These are phyloP conservation scores for Myathropa florea DNA, from an alignment of 2,888 invertebrate species.

Conservation along the genomic window DNA sequence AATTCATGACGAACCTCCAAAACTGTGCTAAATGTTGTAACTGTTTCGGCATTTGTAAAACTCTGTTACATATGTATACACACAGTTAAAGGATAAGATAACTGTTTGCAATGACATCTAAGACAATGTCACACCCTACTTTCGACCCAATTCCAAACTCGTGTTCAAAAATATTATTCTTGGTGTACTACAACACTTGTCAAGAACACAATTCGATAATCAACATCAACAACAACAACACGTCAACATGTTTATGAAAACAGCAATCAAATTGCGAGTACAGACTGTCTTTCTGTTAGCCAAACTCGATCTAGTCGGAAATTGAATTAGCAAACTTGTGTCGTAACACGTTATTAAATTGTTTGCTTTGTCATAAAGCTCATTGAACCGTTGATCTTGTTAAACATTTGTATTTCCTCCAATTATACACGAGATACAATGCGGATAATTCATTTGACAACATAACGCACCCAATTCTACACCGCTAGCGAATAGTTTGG, in stretches of 20 bases:
- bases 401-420: constrained; percentile 2
- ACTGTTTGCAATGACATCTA: too few species aligned
- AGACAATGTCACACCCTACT: too few species aligned
- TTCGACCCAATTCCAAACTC: too few species aligned
- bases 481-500: background rate
- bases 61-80: too few species aligned
- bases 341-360: background rate
- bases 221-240: too few species aligned
- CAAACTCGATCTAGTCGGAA: background rate
- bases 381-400: background rate
- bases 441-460: background rate
- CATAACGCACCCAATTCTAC: background rate
- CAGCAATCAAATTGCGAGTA: background rate
- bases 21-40: too few species aligned
- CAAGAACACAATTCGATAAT: background rate
- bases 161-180: background rate
- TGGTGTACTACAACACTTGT: background rate
- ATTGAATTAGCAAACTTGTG: background rate
- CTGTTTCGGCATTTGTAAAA: too few species aligned
- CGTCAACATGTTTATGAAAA: background rate
- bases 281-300: background rate
- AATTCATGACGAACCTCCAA: too few species aligned
- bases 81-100: too few species aligned
- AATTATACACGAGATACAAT: background rate
- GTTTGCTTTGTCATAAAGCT: background rate